Percentiles rank a stretch among this genome's conserved stretches.
These are phyloP conservation scores for Menidia beryllina DNA, from an alignment of 2,113 vertebrate species.

Conservation along the genomic window DNA sequence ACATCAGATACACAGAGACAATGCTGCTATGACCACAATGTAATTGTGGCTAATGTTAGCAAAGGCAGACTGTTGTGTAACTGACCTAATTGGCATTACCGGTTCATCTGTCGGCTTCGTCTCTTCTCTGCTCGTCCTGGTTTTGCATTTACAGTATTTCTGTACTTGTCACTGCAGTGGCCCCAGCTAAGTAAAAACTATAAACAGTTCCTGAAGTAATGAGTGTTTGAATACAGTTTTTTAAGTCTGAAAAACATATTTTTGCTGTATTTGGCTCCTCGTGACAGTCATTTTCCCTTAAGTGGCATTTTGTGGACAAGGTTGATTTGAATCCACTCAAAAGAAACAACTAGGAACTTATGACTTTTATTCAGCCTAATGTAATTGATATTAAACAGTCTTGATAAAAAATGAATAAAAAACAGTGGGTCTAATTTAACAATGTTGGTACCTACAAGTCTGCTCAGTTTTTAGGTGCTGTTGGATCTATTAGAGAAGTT, in stretches of 20 bases:
- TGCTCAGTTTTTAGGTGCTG: not conserved
- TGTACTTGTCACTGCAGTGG: not conserved
- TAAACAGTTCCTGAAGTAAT: not conserved
- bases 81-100: not conserved
- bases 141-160: not conserved
- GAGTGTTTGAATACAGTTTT: not conserved
- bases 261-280: too few relatives aligned
- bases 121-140: too few relatives aligned
- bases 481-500: not conserved
- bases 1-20: not conserved
- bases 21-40: not conserved
- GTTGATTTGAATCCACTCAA: too few relatives aligned
- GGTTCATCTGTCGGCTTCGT: not conserved
- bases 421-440: not conserved
- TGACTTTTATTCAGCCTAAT: not conserved
- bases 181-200: not conserved
- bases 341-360: not conserved
- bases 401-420: too few relatives aligned
- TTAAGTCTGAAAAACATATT: too few relatives aligned
- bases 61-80: not conserved
- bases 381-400: not conserved
- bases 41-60: not conserved
- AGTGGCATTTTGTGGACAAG: too few relatives aligned
- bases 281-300: too few relatives aligned
- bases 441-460: not conserved